Evolutionary conservation across 2,113 vertebrate species (phyloP), one percentile per base, ranked within the genome.

Genomic region (Cynocephalus volans): DNA sequence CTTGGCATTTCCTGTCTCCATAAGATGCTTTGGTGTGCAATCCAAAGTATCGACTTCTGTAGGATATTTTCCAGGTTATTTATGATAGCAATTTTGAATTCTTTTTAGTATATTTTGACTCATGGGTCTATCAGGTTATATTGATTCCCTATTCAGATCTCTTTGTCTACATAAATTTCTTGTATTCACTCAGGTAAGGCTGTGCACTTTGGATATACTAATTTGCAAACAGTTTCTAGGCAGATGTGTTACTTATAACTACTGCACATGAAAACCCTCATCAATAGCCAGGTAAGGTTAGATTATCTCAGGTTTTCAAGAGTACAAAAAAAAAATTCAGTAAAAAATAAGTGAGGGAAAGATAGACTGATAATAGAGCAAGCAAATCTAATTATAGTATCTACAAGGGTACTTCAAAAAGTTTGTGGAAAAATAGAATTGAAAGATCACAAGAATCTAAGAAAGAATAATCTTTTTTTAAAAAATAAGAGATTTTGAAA

Each of bases 201-300:
- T 70, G 24, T 65, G n/a, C 19, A 84, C 60, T 69, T 73, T 48
- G 76, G 41, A 95, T 90, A 23, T 95, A 88, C 79, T 62, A 88
- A 88, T 65, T 83, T 97, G 91, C 95, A 97, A 97, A 97, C 11
- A 80, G 1, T 86, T 64, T 97, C 98, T 98, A 93, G 97, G 91
- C 91, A 98, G 97, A 97, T 88, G 77, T 96, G 67, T 89, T 96
- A 72, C 96, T 98, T 97, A 72, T 7, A 96, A 92, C 15, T 90
- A 81, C 60, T 97, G 79, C 90, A 92, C 80, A 95, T 97, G 95
- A 97, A 98, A 97, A 97, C 92, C 48, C 93, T 93, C 50, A 95
- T 65, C 95, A 97, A 69, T 96, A 95, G 97, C 97, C 91, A 94
- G 90, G 62, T 65, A 84, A 95, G 95, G 88, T 83, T 80, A 97